A percentile compares a stretch with the other conserved stretches of the same genome.
These are phyloP conservation scores for Phylloscopus trochilus DNA, from an alignment of 2,113 vertebrate species.

Conservation along the genomic window DNA sequence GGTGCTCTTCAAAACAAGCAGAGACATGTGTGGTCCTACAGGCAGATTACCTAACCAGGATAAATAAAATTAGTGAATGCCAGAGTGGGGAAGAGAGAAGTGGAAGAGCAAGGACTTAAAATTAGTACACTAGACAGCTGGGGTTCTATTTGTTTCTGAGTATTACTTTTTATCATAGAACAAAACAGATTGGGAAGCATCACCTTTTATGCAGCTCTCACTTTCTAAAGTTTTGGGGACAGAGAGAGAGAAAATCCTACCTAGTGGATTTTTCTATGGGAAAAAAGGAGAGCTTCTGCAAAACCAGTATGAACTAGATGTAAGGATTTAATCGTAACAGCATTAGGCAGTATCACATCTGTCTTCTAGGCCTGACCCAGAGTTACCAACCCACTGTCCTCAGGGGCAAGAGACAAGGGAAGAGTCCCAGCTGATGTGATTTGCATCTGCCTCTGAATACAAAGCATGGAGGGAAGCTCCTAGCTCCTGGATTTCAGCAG, in stretches of 20 bases:
- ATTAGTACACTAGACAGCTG: not conserved
- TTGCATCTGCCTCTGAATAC: not conserved
- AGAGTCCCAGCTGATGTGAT: not conserved
- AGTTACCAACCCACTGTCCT: not conserved
- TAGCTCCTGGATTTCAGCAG: not conserved
- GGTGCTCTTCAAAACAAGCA: conserved; percentile 6
- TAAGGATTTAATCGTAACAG: not conserved
- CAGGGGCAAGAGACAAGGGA: not conserved
- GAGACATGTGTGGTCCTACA: not conserved
- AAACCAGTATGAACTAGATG: not conserved
- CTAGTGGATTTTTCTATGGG: not conserved
- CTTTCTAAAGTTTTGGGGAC: not conserved
- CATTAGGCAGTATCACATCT: not conserved
- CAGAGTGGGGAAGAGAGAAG: not conserved
- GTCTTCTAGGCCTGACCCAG: not conserved
- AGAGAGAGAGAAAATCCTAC: not conserved
- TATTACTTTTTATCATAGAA: not conserved
- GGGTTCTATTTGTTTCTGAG: not conserved
- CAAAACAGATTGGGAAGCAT: not conserved
- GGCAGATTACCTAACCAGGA: not conserved
- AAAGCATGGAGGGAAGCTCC: not conserved
- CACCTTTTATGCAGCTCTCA: not conserved
- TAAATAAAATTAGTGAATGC: not conserved
- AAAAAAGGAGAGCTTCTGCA: not conserved
- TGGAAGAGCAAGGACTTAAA: not conserved